Conservation (phyloP, 2,113 vertebrate species). For the Hiodon alosoides region DNA sequence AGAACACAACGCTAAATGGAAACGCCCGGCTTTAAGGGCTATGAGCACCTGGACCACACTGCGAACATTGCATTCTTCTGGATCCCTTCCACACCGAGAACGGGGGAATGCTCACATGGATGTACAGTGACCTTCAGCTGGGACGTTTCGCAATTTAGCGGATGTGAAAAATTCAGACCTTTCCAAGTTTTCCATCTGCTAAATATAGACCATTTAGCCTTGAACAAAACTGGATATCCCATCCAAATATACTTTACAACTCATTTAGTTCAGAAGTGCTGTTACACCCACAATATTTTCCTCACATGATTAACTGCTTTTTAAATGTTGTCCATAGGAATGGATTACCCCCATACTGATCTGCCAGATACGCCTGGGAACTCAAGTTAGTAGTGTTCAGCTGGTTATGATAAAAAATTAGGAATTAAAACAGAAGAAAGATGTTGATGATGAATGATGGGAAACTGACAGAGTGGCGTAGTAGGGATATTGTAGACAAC, state of each 20-base stretch:
- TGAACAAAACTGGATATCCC: constrained; percentile 8
- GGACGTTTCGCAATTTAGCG: background rate
- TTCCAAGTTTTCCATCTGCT: constrained; percentile 2
- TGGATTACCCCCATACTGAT: background rate
- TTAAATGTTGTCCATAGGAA: background rate
- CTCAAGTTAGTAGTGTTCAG: background rate
- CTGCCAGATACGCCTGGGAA: background rate
- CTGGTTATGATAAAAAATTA: background rate
- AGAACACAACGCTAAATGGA: background rate
- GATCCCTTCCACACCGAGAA: background rate
- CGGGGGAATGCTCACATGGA: background rate
- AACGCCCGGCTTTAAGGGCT: background rate
- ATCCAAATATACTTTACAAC: background rate
- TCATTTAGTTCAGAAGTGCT: background rate
- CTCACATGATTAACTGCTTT: background rate
- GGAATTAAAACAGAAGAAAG: background rate
- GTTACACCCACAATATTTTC: background rate
- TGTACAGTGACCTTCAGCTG: background rate
- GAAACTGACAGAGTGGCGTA: too few relatives aligned
- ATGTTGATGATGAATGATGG: too few relatives aligned
- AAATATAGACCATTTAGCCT: constrained; percentile 9
- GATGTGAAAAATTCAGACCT: background rate
- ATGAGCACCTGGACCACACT: background rate
- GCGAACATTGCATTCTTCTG: background rate
- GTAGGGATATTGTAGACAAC: too few relatives aligned